phyloP scores from a whole-genome alignment of 2,888 invertebrate species.

The Adineta ricciae region DNA sequence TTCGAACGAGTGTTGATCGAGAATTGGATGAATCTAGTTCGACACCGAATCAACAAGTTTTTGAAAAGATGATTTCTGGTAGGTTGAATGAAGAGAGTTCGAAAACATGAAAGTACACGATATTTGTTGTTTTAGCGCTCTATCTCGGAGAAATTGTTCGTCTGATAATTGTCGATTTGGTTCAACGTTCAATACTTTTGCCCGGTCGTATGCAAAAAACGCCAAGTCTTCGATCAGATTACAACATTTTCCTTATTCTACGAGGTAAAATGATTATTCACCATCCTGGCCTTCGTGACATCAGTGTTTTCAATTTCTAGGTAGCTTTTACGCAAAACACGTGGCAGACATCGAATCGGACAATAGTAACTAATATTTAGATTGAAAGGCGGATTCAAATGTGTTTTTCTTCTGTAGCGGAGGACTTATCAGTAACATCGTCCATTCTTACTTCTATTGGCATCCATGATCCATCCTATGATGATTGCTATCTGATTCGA shows the following conservation, averaged over 20 bases:
- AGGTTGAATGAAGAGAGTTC: too few relatives aligned
- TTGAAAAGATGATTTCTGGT: constrained; percentile 33
- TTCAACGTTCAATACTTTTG: constrained; percentile 57
- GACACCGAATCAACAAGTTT: constrained; percentile 62
- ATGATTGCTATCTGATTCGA: constrained; percentile 81
- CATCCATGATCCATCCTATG: constrained; percentile 59
- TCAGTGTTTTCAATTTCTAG: constrained; percentile 57
- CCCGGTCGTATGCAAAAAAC: constrained; percentile 44
- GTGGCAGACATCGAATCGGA: constrained; percentile 86
- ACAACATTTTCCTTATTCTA: constrained; percentile 7
- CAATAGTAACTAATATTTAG: not conserved
- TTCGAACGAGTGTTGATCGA: constrained; percentile 64
- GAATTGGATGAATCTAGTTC: constrained; percentile 73
- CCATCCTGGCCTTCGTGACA: too few relatives aligned
- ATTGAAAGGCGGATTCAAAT: too few relatives aligned
- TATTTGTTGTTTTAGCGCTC: constrained; percentile 9
- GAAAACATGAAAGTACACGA: too few relatives aligned
- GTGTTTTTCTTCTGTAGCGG: not conserved
- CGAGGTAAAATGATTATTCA: not conserved
- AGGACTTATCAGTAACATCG: not conserved
- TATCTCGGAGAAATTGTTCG: constrained; percentile 61
- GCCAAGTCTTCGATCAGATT: not conserved
- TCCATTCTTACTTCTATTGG: constrained; percentile 27
- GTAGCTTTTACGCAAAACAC: constrained; percentile 86
- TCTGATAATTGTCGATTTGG: constrained; percentile 58